These are phyloP conservation scores for Thereva unica DNA, from an alignment of 2,888 invertebrate species.

Conservation along the genomic window DNA sequence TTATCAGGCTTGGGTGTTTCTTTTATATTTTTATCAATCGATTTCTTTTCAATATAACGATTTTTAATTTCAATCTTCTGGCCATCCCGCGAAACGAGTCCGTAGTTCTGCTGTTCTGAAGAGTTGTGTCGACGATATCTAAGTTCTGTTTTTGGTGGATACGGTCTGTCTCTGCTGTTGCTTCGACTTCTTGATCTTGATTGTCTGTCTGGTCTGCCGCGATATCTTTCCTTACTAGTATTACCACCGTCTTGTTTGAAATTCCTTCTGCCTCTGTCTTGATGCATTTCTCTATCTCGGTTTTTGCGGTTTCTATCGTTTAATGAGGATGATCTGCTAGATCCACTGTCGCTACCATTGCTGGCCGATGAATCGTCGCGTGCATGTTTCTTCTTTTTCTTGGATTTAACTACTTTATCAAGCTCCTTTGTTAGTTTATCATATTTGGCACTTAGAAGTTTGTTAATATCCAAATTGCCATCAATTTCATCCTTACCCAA, in stretches of 20 bases:
- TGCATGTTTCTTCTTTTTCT: slow-evolving; percentile 38
- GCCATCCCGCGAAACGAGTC: no score
- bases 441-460: slow-evolving; percentile 55
- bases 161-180: no score
- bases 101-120: no score
- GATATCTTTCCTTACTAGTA: not conserved
- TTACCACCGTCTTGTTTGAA: not conserved
- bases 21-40: not conserved
- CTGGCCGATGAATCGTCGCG: not conserved
- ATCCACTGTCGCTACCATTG: not conserved
- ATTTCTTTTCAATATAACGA: not conserved
- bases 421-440: slow-evolving; percentile 55
- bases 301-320: not conserved
- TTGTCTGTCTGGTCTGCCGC: not conserved
- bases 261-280: not conserved
- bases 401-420: slow-evolving; percentile 50
- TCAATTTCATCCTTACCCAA: slow-evolving; percentile 47
- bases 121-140: no score
- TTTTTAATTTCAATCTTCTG: not conserved
- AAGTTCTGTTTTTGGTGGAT: no score
- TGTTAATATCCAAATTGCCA: slow-evolving; percentile 51
- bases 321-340: not conserved
- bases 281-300: slow-evolving; percentile 11
- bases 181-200: no score
- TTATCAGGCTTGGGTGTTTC: slow-evolving; percentile 7